Conservation (phyloP, 2,113 vertebrate species). For the Zosterops japonicus region DNA sequence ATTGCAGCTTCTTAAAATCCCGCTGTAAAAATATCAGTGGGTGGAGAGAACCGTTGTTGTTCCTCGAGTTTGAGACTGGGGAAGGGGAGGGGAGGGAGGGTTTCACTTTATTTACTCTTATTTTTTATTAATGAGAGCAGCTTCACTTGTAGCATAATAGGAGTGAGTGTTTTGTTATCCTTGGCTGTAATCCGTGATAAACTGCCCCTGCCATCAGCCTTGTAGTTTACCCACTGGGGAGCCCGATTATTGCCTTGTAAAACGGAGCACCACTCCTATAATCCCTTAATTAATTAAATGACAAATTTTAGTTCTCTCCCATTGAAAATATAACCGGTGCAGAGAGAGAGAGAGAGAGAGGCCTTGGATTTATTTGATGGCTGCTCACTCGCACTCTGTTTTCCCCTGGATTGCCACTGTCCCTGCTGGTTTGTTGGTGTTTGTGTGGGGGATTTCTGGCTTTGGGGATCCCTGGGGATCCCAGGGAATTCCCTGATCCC, state of each 20-base stretch:
- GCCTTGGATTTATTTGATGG: slow-evolving; percentile 66
- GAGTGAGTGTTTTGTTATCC: slow-evolving; percentile 75
- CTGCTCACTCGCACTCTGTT: background rate
- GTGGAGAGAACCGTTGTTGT: slow-evolving; percentile 19
- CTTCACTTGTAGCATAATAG: slow-evolving; percentile 66
- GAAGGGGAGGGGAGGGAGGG: background rate
- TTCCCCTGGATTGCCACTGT: background rate
- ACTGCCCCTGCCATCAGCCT: slow-evolving; percentile 72
- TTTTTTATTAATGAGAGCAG: slow-evolving; percentile 78
- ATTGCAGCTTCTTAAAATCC: slow-evolving; percentile 60
- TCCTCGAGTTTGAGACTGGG: slow-evolving; percentile 20
- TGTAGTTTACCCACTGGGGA: slow-evolving; percentile 77
- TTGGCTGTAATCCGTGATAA: slow-evolving; percentile 76
- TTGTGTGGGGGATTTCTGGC: background rate
- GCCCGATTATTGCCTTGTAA: slow-evolving; percentile 81
- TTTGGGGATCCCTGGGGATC: background rate
- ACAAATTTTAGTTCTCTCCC: slow-evolving; percentile 78
- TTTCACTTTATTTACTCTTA: slow-evolving; percentile 71
- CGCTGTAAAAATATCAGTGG: slow-evolving; percentile 36
- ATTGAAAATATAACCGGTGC: slow-evolving; percentile 74
- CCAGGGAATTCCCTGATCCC: background rate
- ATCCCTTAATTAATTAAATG: slow-evolving; percentile 83
- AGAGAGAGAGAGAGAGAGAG: background rate
- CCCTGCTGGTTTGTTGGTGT: background rate
- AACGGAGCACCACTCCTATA: slow-evolving; percentile 80